phyloP scores from a whole-genome alignment of 2,888 invertebrate species.

The Ophion costatus region DNA sequence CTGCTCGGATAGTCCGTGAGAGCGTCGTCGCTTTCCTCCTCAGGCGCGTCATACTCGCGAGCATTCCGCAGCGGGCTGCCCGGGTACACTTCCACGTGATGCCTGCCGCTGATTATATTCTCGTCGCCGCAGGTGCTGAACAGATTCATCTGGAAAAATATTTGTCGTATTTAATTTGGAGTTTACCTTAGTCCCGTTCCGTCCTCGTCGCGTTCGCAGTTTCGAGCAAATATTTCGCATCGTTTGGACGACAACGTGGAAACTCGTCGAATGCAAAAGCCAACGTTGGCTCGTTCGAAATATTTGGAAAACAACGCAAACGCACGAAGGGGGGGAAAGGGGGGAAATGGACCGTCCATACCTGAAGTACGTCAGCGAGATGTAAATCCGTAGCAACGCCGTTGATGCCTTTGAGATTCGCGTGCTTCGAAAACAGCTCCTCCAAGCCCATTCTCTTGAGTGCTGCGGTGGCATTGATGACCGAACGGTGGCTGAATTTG shows the following conservation, averaged over 20 bases:
- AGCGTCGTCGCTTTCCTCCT: conserved; percentile 42
- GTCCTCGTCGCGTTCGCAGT: not conserved
- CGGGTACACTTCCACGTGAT: conserved; percentile 93
- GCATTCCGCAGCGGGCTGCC: conserved; percentile 85
- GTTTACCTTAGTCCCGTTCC: not conserved
- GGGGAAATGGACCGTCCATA: conserved; percentile 63
- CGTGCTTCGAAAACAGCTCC: conserved; percentile 90
- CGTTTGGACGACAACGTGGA: not conserved
- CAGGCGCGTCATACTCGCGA: conserved; percentile 65
- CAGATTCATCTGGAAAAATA: conserved; percentile 86
- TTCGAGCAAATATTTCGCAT: not conserved
- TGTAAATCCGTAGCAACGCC: conserved; percentile 91
- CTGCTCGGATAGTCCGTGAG: conserved; percentile 47
- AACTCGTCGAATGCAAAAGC: not conserved
- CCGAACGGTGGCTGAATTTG: conserved; percentile 92
- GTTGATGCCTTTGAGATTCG: conserved; percentile 93
- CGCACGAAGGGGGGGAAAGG: conserved; percentile 48
- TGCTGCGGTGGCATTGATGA: conserved; percentile 92
- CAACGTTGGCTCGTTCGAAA: no score
- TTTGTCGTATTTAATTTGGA: not conserved
- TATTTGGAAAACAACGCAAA: not conserved
- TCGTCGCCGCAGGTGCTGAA: conserved; percentile 93
- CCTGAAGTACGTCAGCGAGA: conserved; percentile 93
- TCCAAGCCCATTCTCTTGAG: conserved; percentile 92
- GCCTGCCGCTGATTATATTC: conserved; percentile 88